These are phyloP conservation scores for Frankliniella fusca DNA, from an alignment of 2,888 invertebrate genomes.

Conservation along the genomic window DNA sequence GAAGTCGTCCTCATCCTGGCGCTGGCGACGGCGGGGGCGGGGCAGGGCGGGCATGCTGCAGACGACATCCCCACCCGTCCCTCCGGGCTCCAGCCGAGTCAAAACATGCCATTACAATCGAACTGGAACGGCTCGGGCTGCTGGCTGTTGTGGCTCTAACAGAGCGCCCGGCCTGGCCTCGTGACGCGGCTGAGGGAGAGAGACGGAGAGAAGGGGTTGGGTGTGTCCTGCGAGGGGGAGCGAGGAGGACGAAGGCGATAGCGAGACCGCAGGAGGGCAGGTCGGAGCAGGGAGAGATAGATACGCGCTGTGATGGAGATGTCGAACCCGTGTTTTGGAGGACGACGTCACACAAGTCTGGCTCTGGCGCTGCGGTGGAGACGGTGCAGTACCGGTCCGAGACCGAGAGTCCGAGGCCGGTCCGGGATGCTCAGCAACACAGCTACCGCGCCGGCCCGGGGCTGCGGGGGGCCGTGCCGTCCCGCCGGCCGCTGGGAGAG, in stretches of 20 bases:
- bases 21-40: background rate
- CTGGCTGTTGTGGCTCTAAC: background rate
- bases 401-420: too few species aligned
- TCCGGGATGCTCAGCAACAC: too few species aligned
- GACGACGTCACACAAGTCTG: background rate
- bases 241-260: background rate
- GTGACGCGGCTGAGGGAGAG: background rate
- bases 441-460: too few species aligned
- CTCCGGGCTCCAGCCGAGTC: background rate
- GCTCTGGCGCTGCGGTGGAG: too few species aligned
- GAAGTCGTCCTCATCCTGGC: background rate
- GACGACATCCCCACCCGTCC: background rate
- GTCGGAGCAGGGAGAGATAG: background rate
- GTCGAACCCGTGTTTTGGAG: slow-evolving; percentile 11
- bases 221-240: background rate
- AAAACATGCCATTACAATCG: slow-evolving; percentile 25
- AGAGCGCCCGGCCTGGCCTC: background rate
- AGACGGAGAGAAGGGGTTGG: background rate
- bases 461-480: too few species aligned
- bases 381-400: too few species aligned
- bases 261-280: background rate
- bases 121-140: background rate
- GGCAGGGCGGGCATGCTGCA: background rate
- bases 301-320: slow-evolving; percentile 1
- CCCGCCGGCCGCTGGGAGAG: too few species aligned